Conservation (phyloP, 2,113 vertebrate species). For the Eulacestoma nigropectus region DNA sequence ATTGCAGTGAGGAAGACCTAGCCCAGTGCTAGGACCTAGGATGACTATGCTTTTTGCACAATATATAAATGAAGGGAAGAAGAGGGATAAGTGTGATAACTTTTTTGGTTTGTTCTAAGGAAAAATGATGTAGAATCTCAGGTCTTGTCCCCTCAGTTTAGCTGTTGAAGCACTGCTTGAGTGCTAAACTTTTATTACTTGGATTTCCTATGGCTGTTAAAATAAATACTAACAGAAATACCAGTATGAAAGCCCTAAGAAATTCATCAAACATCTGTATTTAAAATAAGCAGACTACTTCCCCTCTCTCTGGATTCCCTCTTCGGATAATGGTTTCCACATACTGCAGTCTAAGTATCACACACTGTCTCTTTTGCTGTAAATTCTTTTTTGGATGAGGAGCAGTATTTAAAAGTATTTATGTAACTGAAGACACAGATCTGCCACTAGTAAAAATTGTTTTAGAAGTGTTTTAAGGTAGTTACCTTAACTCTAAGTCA, state of each 20-base stretch:
- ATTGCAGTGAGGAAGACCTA: background rate
- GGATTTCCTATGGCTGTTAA: background rate
- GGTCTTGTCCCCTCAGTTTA: background rate
- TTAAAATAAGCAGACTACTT: background rate
- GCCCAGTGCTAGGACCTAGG: background rate
- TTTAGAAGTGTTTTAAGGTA: background rate
- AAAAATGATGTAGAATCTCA: background rate
- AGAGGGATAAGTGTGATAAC: background rate
- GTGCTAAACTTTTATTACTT: background rate
- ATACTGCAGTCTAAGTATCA: background rate
- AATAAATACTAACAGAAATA: background rate
- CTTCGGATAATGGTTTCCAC: background rate
- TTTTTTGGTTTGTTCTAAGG: background rate
- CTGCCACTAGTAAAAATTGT: background rate
- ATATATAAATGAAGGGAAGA: background rate
- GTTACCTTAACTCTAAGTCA: background rate
- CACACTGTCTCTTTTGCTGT: background rate
- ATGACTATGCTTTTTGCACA: background rate
- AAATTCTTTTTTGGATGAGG: background rate
- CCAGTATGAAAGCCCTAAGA: background rate
- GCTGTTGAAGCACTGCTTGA: background rate
- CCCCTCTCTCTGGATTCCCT: background rate
- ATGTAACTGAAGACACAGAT: background rate
- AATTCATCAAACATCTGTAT: background rate
- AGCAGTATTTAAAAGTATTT: background rate